Evolutionary conservation across 2,888 invertebrate genomes (phyloP).

Genomic region (Ennomos quercinarius): DNA sequence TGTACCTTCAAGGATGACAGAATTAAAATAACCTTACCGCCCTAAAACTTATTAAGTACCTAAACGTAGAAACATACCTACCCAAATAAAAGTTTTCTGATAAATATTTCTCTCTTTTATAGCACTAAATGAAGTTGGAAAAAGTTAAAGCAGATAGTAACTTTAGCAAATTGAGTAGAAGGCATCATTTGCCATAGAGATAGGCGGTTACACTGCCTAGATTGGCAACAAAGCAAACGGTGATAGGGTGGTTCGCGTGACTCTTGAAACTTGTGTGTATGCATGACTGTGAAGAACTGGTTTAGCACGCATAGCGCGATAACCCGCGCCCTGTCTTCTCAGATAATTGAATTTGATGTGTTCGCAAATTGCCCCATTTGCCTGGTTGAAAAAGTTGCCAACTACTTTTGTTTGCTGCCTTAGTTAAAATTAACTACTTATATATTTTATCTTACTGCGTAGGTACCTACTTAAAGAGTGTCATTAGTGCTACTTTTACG

Average conservation of each 20-base stretch:
- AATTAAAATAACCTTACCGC: too few relatives aligned
- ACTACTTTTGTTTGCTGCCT: conserved; percentile 17
- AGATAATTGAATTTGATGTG: conserved; percentile 45
- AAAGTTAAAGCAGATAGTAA: neutral
- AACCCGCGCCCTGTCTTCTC: conserved; percentile 22
- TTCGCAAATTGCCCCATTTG: conserved; percentile 32
- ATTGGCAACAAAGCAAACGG: conserved; percentile 32
- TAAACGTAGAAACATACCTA: too few relatives aligned
- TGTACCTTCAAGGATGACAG: too few relatives aligned
- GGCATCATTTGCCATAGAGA: conserved; percentile 18
- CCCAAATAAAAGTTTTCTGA: too few relatives aligned
- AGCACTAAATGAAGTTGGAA: neutral
- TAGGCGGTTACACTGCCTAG: conserved; percentile 20
- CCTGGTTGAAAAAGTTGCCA: conserved; percentile 26
- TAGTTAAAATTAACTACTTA: neutral
- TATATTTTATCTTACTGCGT: too few relatives aligned
- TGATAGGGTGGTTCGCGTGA: conserved; percentile 51
- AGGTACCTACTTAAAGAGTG: too few relatives aligned
- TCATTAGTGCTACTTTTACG: too few relatives aligned
- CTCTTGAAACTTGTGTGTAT: conserved; percentile 44
- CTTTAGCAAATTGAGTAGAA: conserved; percentile 16
- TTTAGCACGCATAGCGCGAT: conserved; percentile 20
- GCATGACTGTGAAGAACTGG: conserved; percentile 45
- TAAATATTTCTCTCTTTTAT: too few relatives aligned
- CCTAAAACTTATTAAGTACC: too few relatives aligned